These are phyloP conservation scores for Malurus splendens DNA, from an alignment of 2,797 vertebrate genomes.

Conservation along the genomic window DNA sequence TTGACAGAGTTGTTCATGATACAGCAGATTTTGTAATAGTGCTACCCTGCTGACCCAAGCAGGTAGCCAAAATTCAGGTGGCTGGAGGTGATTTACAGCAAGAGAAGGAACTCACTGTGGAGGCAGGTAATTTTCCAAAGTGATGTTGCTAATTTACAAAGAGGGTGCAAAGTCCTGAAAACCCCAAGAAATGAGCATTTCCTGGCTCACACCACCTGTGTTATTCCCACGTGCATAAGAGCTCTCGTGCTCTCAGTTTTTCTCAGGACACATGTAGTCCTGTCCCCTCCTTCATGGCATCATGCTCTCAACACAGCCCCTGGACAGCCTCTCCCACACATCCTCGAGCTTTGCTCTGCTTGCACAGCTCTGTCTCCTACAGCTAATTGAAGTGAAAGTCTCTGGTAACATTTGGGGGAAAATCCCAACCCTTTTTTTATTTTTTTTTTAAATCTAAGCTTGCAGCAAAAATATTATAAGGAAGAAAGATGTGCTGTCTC, in stretches of 20 bases:
- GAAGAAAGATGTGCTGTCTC: not conserved
- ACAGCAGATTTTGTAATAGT: conserved; percentile 12
- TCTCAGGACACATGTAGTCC: fast-evolving
- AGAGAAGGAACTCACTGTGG: not conserved
- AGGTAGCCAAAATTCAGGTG: conserved; percentile 30
- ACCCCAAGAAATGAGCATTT: not conserved
- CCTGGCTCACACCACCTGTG: not conserved
- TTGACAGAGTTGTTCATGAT: conserved; percentile 41
- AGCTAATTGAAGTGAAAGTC: not conserved
- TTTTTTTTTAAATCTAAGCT: not conserved
- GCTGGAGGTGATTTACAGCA: not conserved
- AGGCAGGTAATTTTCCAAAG: conserved; percentile 3
- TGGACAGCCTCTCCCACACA: fast-evolving
- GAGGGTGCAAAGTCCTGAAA: conserved; percentile 5
- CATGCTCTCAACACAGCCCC: fast-evolving
- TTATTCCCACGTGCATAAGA: not conserved
- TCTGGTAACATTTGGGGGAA: not conserved
- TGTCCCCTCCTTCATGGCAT: not conserved
- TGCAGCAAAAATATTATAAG: not conserved
- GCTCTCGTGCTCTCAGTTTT: not conserved
- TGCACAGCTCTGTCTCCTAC: not conserved
- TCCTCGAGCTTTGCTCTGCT: fast-evolving
- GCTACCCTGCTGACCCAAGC: not conserved
- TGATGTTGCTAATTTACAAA: not conserved
- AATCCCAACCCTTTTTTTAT: not conserved